Percentiles rank a stretch among this genome's conserved stretches.
Evolutionary conservation across 2,797 vertebrate genomes (phyloP).

Genomic region (Salmo trutta): DNA sequence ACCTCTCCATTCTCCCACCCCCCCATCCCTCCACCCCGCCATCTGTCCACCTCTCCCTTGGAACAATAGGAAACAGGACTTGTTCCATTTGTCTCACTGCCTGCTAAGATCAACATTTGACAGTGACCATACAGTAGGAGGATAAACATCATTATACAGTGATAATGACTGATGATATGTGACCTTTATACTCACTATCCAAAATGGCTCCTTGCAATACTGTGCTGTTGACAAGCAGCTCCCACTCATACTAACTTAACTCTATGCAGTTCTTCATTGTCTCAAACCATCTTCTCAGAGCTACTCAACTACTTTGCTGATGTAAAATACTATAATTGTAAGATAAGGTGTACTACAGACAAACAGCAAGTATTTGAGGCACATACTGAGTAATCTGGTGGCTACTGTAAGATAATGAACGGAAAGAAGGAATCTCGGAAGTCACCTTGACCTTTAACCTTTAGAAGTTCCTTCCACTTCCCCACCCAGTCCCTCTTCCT

Average conservation of each 20-base stretch:
- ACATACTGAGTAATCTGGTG: background rate
- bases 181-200: too few relatives aligned
- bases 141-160: background rate
- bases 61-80: background rate
- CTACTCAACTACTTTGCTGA: too few relatives aligned
- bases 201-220: too few relatives aligned
- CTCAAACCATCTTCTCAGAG: too few relatives aligned
- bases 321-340: too few relatives aligned
- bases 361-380: too few relatives aligned
- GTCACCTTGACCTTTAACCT: slow-evolving; percentile 25
- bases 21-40: background rate
- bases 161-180: too few relatives aligned
- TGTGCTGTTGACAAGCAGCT: too few relatives aligned
- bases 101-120: background rate
- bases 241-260: too few relatives aligned
- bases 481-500: slow-evolving; percentile 23
- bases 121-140: background rate
- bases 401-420: background rate
- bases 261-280: too few relatives aligned
- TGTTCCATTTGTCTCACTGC: background rate
- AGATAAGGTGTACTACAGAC: too few relatives aligned
- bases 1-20: too few relatives aligned
- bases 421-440: slow-evolving; percentile 13
- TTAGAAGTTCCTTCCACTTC: slow-evolving; percentile 29
- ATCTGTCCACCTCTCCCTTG: background rate